Percentiles rank a stretch among this genome's conserved stretches.
Conservation (phyloP, 2,888 invertebrate species). For the Smittia sp. region DNA sequence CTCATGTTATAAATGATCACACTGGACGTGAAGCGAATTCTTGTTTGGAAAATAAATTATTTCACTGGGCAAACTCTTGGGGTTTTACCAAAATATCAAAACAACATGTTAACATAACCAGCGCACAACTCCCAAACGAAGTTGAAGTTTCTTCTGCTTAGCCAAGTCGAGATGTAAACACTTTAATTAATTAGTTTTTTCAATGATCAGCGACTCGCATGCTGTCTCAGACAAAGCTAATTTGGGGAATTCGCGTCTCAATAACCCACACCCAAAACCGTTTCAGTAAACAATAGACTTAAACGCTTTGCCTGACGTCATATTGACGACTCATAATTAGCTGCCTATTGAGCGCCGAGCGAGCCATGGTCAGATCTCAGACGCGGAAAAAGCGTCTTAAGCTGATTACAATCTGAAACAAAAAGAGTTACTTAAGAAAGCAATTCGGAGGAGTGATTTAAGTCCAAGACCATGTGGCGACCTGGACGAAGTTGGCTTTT, state of each 20-base stretch:
- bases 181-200: background rate
- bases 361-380: background rate
- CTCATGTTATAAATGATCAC: background rate
- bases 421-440: conserved; percentile 6
- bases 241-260: background rate
- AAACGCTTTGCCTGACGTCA: background rate
- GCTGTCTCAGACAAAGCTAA: too few species aligned
- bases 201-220: background rate
- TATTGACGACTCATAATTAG: conserved; percentile 13
- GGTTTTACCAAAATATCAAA: too few species aligned
- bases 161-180: too few species aligned
- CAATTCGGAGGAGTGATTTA: background rate
- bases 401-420: conserved; percentile 11
- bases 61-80: too few species aligned
- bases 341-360: background rate
- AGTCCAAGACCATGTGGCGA: conserved; percentile 3
- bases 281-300: background rate
- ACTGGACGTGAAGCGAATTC: background rate
- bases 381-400: background rate
- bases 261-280: background rate
- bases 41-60: background rate
- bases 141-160: too few species aligned
- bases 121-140: too few species aligned
- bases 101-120: too few species aligned
- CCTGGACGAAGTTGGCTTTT: background rate